These are phyloP conservation scores for Drosophila mauritiana DNA, from an alignment of 1,140 invertebrate species.

Conservation along the genomic window DNA sequence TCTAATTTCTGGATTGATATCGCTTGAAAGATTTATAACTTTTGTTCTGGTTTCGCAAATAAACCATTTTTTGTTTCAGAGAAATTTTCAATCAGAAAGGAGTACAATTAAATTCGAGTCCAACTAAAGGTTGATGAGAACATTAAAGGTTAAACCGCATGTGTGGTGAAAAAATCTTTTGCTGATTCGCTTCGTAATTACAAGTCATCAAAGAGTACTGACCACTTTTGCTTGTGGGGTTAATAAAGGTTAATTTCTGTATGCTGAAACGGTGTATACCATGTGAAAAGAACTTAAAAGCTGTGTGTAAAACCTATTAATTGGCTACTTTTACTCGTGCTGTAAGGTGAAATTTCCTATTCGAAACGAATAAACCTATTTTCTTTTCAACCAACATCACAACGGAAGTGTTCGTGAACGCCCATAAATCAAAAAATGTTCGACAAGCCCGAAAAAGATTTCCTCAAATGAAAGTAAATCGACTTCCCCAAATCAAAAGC, in stretches of 20 bases:
- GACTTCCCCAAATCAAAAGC: slow-evolving; percentile 37
- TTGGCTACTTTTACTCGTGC: neutral
- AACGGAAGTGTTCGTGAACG: slow-evolving; percentile 49
- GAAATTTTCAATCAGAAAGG: slow-evolving; percentile 35
- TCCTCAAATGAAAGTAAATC: slow-evolving; percentile 74
- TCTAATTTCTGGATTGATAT: slow-evolving; percentile 14
- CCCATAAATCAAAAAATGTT: slow-evolving; percentile 27
- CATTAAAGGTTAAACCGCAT: slow-evolving; percentile 39
- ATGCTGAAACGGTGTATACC: neutral
- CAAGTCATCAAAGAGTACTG: slow-evolving; percentile 9
- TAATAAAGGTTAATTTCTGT: slow-evolving; percentile 41
- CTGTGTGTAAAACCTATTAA: neutral
- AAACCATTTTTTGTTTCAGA: slow-evolving; percentile 8
- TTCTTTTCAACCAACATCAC: neutral
- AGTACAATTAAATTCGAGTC: neutral
- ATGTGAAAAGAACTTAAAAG: neutral
- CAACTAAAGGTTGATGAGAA: slow-evolving; percentile 26
- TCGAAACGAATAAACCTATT: neutral
- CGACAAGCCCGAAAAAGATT: slow-evolving; percentile 19
- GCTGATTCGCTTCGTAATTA: slow-evolving; percentile 1
- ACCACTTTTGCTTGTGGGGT: slow-evolving; percentile 19
- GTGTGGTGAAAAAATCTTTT: slow-evolving; percentile 10
- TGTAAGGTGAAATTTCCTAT: neutral
- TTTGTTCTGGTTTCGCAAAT: neutral
- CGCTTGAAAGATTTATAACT: slow-evolving; percentile 11